These are phyloP conservation scores for Frankliniella intonsa DNA, from an alignment of 2,888 invertebrate genomes.

Conservation along the genomic window DNA sequence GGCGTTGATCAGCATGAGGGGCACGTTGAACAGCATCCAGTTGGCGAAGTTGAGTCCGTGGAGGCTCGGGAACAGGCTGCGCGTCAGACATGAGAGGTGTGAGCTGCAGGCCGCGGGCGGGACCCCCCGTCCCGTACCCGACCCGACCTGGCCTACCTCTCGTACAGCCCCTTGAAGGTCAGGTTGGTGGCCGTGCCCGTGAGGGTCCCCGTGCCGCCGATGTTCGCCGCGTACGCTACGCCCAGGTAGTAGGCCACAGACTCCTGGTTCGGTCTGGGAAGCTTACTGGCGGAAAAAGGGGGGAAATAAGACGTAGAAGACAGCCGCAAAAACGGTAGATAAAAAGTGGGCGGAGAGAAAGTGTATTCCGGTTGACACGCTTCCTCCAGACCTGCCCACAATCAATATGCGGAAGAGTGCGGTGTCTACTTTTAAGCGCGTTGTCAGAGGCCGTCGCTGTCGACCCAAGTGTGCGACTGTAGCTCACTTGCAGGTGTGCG, in stretches of 20 bases:
- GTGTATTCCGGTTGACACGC: too few species aligned
- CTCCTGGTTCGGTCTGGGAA: constrained; percentile 60
- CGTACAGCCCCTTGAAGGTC: constrained; percentile 74
- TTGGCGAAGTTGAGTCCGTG: constrained; percentile 71
- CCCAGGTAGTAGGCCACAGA: constrained; percentile 74
- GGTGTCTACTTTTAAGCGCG: too few species aligned
- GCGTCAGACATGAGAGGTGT: neutral
- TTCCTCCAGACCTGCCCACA: too few species aligned
- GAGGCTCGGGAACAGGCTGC: constrained; percentile 55
- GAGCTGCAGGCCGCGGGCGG: neutral
- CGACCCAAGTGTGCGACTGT: too few species aligned
- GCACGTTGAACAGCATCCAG: constrained; percentile 83
- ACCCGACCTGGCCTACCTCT: constrained; percentile 54
- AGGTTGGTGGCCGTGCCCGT: constrained; percentile 80
- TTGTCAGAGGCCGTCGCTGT: too few species aligned
- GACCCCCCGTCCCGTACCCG: too few species aligned
- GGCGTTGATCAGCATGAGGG: constrained; percentile 76
- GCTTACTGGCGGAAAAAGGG: constrained; percentile 39
- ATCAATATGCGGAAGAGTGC: too few species aligned
- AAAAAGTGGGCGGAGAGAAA: too few species aligned
- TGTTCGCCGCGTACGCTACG: constrained; percentile 73
- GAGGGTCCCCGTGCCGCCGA: constrained; percentile 72
- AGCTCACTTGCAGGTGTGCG: too few species aligned
- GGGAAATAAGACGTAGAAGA: too few species aligned
- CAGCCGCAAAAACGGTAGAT: too few species aligned